phyloP scores from a whole-genome alignment of 1,140 invertebrate species.

The Delia radicum region DNA sequence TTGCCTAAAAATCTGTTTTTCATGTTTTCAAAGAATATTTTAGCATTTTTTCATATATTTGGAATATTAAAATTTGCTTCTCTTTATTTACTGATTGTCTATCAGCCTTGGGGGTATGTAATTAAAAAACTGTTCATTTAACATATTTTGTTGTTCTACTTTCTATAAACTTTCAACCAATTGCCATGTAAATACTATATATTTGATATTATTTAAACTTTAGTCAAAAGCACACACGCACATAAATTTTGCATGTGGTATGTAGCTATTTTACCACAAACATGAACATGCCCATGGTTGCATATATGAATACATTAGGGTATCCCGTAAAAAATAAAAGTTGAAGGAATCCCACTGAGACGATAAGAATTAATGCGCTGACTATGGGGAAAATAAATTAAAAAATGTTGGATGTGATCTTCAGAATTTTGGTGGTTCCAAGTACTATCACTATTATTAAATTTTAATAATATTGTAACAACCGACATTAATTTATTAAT shows the following conservation, averaged over 20 bases:
- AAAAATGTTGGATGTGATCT: too few relatives aligned
- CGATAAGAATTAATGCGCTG: too few relatives aligned
- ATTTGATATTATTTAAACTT: neutral
- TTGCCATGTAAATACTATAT: neutral
- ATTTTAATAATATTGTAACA: too few relatives aligned
- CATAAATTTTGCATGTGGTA: neutral
- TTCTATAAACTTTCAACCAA: neutral
- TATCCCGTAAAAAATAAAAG: too few relatives aligned
- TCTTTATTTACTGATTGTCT: slow-evolving; percentile 8
- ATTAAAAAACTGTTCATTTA: slow-evolving; percentile 10
- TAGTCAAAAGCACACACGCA: neutral
- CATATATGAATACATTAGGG: neutral
- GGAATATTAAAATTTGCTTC: neutral
- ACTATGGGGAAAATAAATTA: too few relatives aligned
- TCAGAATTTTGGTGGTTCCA: too few relatives aligned
- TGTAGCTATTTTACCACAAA: slow-evolving; percentile 5
- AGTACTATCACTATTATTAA: too few relatives aligned
- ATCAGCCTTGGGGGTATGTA: slow-evolving; percentile 9
- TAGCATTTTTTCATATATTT: neutral
- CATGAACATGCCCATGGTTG: neutral
- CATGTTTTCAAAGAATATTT: neutral
- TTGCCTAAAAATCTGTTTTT: neutral
- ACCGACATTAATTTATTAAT: too few relatives aligned
- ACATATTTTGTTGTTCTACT: neutral
- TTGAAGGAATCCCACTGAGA: too few relatives aligned